These are phyloP conservation scores for Hyposmocoma kahamanoa DNA, from an alignment of 1,140 invertebrate species.

Conservation along the genomic window DNA sequence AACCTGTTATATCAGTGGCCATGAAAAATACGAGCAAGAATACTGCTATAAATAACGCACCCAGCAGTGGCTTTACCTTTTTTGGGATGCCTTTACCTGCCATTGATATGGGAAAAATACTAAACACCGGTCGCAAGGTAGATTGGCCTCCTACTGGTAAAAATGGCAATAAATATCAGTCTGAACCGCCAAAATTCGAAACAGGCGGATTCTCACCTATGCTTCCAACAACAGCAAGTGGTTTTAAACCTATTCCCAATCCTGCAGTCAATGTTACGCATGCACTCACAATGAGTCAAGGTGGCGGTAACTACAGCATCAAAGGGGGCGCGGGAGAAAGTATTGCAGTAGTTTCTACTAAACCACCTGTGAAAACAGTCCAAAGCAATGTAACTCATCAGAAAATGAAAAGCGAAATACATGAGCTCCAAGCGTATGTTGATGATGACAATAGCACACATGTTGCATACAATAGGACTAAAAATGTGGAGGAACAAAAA, in stretches of 20 bases:
- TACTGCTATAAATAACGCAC: slow-evolving; percentile 41
- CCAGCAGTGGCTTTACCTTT: slow-evolving; percentile 81
- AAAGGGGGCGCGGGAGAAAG: slow-evolving; percentile 27
- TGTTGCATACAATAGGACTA: slow-evolving; percentile 57
- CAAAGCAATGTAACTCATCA: slow-evolving; percentile 45
- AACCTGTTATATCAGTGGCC: slow-evolving; percentile 79
- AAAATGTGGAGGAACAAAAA: slow-evolving; percentile 58
- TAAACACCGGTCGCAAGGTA: slow-evolving; percentile 71
- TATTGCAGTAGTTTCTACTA: slow-evolving; percentile 24
- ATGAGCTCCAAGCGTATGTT: slow-evolving; percentile 52
- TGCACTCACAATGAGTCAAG: slow-evolving; percentile 10
- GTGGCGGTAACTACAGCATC: slow-evolving; percentile 22
- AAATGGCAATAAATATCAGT: slow-evolving; percentile 53
- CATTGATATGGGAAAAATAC: slow-evolving; percentile 80
- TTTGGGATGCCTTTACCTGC: slow-evolving; percentile 87
- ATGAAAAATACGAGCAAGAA: slow-evolving; percentile 70
- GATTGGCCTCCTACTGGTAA: slow-evolving; percentile 60
- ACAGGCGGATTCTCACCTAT: slow-evolving; percentile 83
- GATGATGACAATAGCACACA: slow-evolving; percentile 55
- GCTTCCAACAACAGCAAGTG: slow-evolving; percentile 78
- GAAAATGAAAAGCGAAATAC: slow-evolving; percentile 59
- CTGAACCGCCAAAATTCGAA: slow-evolving; percentile 79
- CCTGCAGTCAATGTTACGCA: slow-evolving; percentile 53
- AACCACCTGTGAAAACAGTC: slow-evolving; percentile 25
- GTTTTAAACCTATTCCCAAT: slow-evolving; percentile 80